Evolutionary conservation across 2,888 invertebrate species (phyloP).

Genomic region (Dasypogon diadema): DNA sequence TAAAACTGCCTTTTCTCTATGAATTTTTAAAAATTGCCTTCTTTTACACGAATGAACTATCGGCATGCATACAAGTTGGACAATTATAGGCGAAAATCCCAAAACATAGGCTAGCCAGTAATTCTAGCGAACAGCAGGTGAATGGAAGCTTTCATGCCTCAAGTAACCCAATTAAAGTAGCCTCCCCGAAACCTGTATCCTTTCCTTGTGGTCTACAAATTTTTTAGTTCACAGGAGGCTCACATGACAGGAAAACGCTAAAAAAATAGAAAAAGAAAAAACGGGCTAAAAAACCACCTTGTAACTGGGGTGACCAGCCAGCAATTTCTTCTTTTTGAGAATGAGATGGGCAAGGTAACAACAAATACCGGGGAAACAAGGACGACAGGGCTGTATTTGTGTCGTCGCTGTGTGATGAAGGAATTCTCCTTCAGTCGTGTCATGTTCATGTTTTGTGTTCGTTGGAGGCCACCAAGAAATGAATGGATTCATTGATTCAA

Average conservation of each 20-base stretch:
- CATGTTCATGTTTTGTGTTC: constrained; percentile 48
- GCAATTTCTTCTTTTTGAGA: not conserved
- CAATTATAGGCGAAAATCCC: too few relatives aligned
- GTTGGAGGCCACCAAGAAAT: constrained; percentile 55
- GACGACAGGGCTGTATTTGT: not conserved
- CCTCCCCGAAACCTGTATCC: not conserved
- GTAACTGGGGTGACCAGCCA: constrained; percentile 20
- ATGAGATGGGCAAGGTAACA: not conserved
- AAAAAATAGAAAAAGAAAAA: not conserved
- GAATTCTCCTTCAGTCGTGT: constrained; percentile 24
- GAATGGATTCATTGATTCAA: constrained; percentile 59
- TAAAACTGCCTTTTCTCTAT: not conserved
- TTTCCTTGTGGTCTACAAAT: not conserved
- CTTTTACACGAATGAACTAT: too few relatives aligned
- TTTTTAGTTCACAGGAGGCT: constrained; percentile 18
- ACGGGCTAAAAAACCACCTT: not conserved
- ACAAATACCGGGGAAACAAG: not conserved
- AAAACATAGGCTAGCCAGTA: too few relatives aligned
- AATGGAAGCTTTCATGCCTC: not conserved
- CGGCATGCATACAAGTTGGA: too few relatives aligned
- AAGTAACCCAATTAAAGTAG: too few relatives aligned
- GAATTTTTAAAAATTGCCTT: constrained; percentile 20
- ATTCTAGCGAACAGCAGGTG: too few relatives aligned
- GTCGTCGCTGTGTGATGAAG: constrained; percentile 1
- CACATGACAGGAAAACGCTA: constrained; percentile 16